Base-by-base conservation (phyloP, 2,888 invertebrate genomes). In the Mesoligia furuncula region DNA sequence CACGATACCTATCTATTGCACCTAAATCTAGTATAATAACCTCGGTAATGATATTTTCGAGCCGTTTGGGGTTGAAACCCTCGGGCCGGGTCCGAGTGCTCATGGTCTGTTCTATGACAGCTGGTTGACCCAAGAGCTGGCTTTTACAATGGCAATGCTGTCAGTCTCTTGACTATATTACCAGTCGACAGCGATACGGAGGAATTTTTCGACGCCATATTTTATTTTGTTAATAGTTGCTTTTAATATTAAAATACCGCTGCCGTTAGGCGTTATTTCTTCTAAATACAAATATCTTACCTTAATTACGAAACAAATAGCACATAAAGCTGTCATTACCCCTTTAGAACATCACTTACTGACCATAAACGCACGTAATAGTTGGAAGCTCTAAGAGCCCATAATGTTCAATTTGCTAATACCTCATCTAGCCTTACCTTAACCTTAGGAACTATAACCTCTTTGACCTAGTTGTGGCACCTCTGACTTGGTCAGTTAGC, bases 331-430 rank as follows among this genome's bases (percentile, higher is more conserved):
- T 4, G n/a, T n/a, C 9, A 68, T 71, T 57, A 70, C 11, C 54
- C 6, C 15, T n/a, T 48, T 64, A 36, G 20, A 73, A 61, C 74
- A 9, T 64, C 62, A 62, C 62, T 69, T 71, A 61, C 45, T 57
- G 62, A 17, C 27, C 61, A 72, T 79, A 64, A 70, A 73, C 15
- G 17, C 31, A 13, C 13, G 20, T 68, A 24, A 83, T 85, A 77
- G 73, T 83, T 67, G 61, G 62, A 51, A 45, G 24, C 62, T 64
- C 13, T 75, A 69, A 85, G 67, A 62, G 31, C n/a, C n/a, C 31
- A 75, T 75, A 42, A 83, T 72, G 83, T 57, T 69, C 70, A 83
- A 67, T 86, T 84, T 75, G 64, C 68, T 81, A 82, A 82, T 72
- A 71, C 54, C 48, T 27, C 42, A 85, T 57, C 61, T 73, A 64